These are phyloP conservation scores for Tachycineta bicolor DNA, from an alignment of 2,113 vertebrate genomes.

Conservation along the genomic window DNA sequence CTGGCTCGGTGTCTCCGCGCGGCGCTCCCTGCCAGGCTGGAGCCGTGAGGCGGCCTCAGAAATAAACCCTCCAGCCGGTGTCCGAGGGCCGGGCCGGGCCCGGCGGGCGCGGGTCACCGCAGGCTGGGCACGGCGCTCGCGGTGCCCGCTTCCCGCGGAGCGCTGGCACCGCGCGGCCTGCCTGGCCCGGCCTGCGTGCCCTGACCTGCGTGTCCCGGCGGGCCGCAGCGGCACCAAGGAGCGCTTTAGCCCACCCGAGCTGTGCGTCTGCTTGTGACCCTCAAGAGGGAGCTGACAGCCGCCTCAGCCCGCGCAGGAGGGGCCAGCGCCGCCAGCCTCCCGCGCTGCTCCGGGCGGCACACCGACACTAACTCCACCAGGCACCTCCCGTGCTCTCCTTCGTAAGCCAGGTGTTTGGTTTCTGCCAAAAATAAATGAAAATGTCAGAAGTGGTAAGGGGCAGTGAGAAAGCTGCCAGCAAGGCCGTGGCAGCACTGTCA, in stretches of 20 bases:
- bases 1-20: accelerated
- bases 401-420: neutral
- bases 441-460: neutral
- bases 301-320: accelerated
- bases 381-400: neutral
- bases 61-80: accelerated
- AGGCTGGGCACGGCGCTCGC: accelerated
- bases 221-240: accelerated
- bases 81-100: neutral
- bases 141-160: neutral
- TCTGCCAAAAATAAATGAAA: neutral
- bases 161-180: accelerated
- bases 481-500: neutral
- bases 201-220: accelerated
- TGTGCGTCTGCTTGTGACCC: accelerated
- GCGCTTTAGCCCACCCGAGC: accelerated
- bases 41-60: accelerated
- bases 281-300: accelerated
- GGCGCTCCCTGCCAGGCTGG: neutral
- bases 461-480: neutral
- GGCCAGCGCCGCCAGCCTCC: neutral
- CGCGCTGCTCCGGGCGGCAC: accelerated
- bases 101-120: neutral
- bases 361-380: accelerated
- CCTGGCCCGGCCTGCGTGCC: accelerated